Evolutionary conservation across 2,797 vertebrate species (phyloP).

Genomic region (Ambastaia sidthimunki): DNA sequence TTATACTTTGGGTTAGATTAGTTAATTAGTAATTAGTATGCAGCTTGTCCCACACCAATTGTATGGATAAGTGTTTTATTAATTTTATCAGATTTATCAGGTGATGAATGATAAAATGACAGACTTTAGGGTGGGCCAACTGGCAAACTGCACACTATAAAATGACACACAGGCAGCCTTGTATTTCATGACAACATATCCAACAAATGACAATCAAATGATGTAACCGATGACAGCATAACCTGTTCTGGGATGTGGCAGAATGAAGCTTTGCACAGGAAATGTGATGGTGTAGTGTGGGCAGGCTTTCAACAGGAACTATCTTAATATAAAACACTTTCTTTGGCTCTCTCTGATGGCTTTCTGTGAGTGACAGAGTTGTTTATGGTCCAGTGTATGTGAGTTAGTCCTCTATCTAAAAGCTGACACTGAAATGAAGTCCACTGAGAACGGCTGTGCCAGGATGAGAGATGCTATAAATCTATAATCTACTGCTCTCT

Average conservation of each 20-base stretch:
- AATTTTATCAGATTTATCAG: too few relatives aligned
- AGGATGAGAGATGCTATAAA: constrained; percentile 55
- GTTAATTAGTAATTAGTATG: too few relatives aligned
- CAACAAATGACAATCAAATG: too few relatives aligned
- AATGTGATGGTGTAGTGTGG: constrained; percentile 10
- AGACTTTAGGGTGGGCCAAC: too few relatives aligned
- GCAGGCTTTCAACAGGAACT: constrained; percentile 15
- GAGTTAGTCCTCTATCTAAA: constrained; percentile 13
- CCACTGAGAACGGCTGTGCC: constrained; percentile 23
- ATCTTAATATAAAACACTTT: not conserved
- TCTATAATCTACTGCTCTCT: constrained; percentile 54
- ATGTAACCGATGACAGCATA: too few relatives aligned
- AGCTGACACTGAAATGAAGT: constrained; percentile 19
- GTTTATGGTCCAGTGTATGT: not conserved
- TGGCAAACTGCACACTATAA: too few relatives aligned
- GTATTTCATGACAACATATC: too few relatives aligned
- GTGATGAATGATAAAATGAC: too few relatives aligned
- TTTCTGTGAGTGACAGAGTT: too few relatives aligned
- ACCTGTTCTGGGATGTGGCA: not conserved
- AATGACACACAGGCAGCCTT: too few relatives aligned
- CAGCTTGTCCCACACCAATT: too few relatives aligned
- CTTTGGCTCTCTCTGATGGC: not conserved
- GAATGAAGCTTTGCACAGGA: not conserved
- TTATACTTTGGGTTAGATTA: not conserved
- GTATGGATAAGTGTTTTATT: too few relatives aligned